Evolutionary conservation across 2,113 vertebrate species (phyloP).

Genomic region (Pogonocichla stellata): DNA sequence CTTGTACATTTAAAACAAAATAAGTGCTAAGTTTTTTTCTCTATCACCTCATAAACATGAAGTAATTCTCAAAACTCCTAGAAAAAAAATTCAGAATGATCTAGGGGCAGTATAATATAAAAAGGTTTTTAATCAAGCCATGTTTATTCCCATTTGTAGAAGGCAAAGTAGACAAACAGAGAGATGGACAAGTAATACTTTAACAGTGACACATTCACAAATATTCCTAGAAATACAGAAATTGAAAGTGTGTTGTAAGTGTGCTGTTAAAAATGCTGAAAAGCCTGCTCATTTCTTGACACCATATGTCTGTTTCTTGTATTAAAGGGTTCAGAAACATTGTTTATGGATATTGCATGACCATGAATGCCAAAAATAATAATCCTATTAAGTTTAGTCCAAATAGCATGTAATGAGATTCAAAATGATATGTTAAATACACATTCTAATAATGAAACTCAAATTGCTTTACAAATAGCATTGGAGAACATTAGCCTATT

Average conservation of each 20-base stretch:
- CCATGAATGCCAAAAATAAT: conserved; percentile 72
- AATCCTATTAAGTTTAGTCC: conserved; percentile 66
- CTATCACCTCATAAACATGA: neutral
- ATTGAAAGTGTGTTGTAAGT: neutral
- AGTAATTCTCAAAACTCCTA: neutral
- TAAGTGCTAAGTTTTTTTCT: neutral
- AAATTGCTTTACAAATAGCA: conserved; percentile 72
- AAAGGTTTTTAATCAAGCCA: neutral
- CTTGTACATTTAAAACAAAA: neutral
- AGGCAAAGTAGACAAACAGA: neutral
- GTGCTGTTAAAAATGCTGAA: neutral
- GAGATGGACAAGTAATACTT: neutral
- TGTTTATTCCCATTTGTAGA: neutral
- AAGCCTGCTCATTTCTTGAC: conserved; percentile 32
- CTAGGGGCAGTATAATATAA: neutral
- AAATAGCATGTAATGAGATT: conserved; percentile 72
- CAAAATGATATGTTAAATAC: conserved; percentile 71
- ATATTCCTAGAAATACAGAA: neutral
- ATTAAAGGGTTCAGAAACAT: conserved; percentile 46
- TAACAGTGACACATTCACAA: neutral
- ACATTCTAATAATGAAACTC: conserved; percentile 69
- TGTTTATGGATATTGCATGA: conserved; percentile 62
- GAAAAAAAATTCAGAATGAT: neutral
- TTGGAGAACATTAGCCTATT: conserved; percentile 68
- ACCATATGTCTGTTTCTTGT: conserved; percentile 51